These are phyloP conservation scores for Aleiodes testaceus DNA, from an alignment of 2,888 invertebrate genomes.

Conservation along the genomic window DNA sequence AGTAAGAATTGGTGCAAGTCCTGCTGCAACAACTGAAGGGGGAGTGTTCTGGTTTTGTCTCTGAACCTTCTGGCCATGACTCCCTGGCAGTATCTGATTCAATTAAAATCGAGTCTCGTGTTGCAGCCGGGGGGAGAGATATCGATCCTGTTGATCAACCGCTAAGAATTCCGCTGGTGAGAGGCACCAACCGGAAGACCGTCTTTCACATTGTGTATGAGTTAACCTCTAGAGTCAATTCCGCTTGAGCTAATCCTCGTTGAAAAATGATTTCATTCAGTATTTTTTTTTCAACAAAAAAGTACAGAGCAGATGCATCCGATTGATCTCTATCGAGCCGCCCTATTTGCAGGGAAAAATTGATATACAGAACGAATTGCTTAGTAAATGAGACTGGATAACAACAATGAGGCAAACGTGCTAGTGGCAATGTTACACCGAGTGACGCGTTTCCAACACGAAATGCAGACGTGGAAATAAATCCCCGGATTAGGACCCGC, in stretches of 20 bases:
- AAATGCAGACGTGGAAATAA: constrained; percentile 55
- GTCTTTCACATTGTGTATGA: not conserved
- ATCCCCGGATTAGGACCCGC: constrained; percentile 53
- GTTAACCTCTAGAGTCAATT: constrained; percentile 5
- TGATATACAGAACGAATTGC: constrained; percentile 21
- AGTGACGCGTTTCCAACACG: constrained; percentile 35
- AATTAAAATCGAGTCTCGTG: constrained; percentile 55
- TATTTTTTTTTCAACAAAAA: not conserved
- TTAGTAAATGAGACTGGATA: constrained; percentile 22
- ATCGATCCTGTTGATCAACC: constrained; percentile 51
- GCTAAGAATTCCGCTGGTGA: constrained; percentile 49
- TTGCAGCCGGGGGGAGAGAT: constrained; percentile 36
- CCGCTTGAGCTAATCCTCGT: not conserved
- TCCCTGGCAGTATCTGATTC: constrained; percentile 53
- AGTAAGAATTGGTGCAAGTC: constrained; percentile 2
- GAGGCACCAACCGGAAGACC: constrained; percentile 37
- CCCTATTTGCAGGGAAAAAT: constrained; percentile 6
- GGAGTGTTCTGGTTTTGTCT: constrained; percentile 36
- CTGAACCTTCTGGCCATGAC: constrained; percentile 44
- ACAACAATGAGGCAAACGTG: constrained; percentile 15
- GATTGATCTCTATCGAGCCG: constrained; percentile 18
- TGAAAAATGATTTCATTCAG: not conserved
- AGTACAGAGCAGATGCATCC: constrained; percentile 9
- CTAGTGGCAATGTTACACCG: constrained; percentile 26
- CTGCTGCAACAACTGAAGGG: constrained; percentile 11